Evolutionary conservation across 2,797 vertebrate genomes (phyloP), one percentile per base, ranked within the genome.

Genomic region (Cossypha niveicapilla): DNA sequence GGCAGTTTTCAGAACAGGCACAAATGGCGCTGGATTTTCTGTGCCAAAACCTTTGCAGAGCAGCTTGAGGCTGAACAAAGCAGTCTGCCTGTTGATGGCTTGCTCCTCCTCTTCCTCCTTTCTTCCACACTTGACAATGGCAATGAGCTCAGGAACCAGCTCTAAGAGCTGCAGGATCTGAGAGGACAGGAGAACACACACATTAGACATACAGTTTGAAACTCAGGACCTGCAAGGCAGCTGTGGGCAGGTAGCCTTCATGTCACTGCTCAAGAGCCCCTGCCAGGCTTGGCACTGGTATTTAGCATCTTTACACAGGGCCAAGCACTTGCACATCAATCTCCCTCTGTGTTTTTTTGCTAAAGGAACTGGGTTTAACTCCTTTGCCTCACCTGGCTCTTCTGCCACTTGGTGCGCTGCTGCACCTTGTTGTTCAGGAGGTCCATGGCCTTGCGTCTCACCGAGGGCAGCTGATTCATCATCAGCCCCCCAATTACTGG

Each of bases 391-490:
- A 99, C 99, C 96, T 98, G 98, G 16, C 96, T 96, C 60, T 97
- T 97, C 54, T 97, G 97, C 99, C 99, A 99, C 42, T 79, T 95
- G 0, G 95, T 97, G 28, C 94, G 97, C 53, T 99, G 99, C 93
- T 99, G 98, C 70, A 99, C 97, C 66, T 99, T 99, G 94, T 99
- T 99, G 97, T 99, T 99, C 70, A 99, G 96, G 85, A 99, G 98
- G 96, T 99, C 99, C 98, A 99, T 98, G 2, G 99, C 98, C 94
- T 99, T 99, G 45, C 99, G 98, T 62, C 99, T 98, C 51, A 99
- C 98, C 0, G 99, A 99, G 0, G 99, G 94, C 86, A 99, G 97
- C 70, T 97, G 94, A 47, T 99, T 99, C 8, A 68, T 96, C 98
- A 99, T 98, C 62, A 99, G 98, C 16, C 99, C 99, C 72, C 97